Conservation (phyloP, 2,797 vertebrate species). For the Morus bassanus region DNA sequence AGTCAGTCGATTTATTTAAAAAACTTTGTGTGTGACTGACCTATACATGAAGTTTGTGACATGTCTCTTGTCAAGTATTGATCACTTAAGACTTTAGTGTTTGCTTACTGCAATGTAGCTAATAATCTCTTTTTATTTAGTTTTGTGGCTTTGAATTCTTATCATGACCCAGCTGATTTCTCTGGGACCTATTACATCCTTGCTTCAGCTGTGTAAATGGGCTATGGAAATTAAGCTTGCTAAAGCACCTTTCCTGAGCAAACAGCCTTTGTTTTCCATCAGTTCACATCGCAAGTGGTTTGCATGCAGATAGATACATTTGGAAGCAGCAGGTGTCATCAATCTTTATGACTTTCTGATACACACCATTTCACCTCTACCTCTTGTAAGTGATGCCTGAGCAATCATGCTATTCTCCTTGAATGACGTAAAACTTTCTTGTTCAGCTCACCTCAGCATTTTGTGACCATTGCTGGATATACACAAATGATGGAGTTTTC, state of each 20-base stretch:
- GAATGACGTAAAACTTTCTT: conserved; percentile 67
- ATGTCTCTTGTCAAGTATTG: conserved; percentile 76
- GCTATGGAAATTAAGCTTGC: conserved; percentile 71
- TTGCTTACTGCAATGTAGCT: conserved; percentile 72
- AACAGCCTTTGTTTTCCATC: conserved; percentile 70
- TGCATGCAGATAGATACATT: conserved; percentile 70
- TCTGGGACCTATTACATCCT: conserved; percentile 59
- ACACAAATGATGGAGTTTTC: background rate
- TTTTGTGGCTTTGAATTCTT: conserved; percentile 79
- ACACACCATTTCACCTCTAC: conserved; percentile 86
- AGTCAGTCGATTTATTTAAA: conserved; percentile 73
- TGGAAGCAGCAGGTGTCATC: conserved; percentile 79
- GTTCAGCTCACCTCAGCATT: conserved; percentile 52
- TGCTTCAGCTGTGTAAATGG: conserved; percentile 66
- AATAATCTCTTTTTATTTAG: conserved; percentile 80
- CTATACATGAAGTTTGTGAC: conserved; percentile 74
- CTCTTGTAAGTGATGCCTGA: conserved; percentile 82
- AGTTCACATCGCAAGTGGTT: conserved; percentile 66
- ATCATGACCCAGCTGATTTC: conserved; percentile 71
- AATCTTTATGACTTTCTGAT: conserved; percentile 89
- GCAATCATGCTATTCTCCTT: conserved; percentile 74
- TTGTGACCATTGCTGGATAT: background rate
- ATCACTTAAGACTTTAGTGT: conserved; percentile 73
- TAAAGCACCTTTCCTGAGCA: conserved; percentile 62
- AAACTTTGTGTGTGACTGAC: conserved; percentile 65